These are phyloP conservation scores for Solen grandis DNA, from an alignment of 1,140 invertebrate species.

Conservation along the genomic window DNA sequence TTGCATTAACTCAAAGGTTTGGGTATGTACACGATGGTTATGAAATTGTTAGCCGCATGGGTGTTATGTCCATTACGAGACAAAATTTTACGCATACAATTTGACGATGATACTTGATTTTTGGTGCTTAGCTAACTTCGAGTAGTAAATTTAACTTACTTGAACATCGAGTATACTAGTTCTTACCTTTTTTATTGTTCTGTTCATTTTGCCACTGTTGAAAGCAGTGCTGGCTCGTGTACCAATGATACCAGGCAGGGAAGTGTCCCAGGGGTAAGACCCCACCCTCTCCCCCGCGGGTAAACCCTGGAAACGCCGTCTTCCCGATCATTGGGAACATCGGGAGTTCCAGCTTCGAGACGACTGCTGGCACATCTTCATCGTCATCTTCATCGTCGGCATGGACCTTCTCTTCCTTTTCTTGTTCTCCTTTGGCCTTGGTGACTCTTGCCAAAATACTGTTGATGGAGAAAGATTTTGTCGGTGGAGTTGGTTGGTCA, in stretches of 20 bases:
- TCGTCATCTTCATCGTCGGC: not conserved
- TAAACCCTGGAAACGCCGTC: slow-evolving; percentile 22
- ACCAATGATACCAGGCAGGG: slow-evolving; percentile 57
- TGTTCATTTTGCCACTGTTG: slow-evolving; percentile 42
- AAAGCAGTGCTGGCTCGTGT: slow-evolving; percentile 49
- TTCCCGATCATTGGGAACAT: not conserved
- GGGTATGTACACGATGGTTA: too few species aligned
- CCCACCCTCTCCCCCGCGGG: slow-evolving; percentile 15
- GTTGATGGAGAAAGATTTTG: slow-evolving; percentile 55
- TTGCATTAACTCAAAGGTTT: too few species aligned
- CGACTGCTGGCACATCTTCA: slow-evolving; percentile 37
- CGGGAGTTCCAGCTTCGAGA: slow-evolving; percentile 46
- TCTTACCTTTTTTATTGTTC: slow-evolving; percentile 7
- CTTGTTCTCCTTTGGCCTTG: slow-evolving; percentile 24
- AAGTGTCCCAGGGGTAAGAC: slow-evolving; percentile 32
- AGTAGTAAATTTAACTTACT: too few species aligned
- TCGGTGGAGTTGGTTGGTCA: not conserved
- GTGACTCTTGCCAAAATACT: slow-evolving; percentile 43
- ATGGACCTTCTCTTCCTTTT: not conserved
- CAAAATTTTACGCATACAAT: too few species aligned
- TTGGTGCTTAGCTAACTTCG: too few species aligned
- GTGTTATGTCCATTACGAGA: too few species aligned
- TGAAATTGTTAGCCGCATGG: too few species aligned
- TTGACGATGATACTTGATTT: too few species aligned
- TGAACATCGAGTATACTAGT: too few species aligned